A percentile compares a stretch with the other conserved stretches of the same genome.
Conservation (phyloP, 2,797 vertebrate species). For the Echiichthys vipera region DNA sequence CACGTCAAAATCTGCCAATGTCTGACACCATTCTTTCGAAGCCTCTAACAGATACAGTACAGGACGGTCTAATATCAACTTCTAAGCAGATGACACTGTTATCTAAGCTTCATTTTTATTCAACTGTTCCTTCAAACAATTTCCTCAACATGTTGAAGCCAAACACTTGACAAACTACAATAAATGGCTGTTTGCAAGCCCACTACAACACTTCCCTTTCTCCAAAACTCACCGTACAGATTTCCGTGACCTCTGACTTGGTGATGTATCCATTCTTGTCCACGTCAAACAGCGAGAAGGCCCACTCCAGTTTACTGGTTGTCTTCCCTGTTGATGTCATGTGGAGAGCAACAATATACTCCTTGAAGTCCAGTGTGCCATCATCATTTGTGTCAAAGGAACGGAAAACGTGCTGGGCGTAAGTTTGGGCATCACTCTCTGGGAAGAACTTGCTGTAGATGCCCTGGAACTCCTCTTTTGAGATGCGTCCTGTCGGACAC, state of each 20-base stretch:
- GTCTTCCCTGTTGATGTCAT: conserved; percentile 85
- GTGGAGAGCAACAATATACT: conserved; percentile 86
- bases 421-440: conserved; percentile 80
- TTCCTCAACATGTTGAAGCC: background rate
- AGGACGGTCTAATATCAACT: background rate
- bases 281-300: conserved; percentile 85
- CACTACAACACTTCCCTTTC: background rate
- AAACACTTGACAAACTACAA: background rate
- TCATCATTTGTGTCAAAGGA: conserved; percentile 86
- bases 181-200: background rate
- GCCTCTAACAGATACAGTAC: background rate
- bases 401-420: conserved; percentile 85
- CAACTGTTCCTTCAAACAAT: background rate
- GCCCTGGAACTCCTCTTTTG: conserved; percentile 76
- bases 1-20: too few relatives aligned
- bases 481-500: conserved; percentile 82
- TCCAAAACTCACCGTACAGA: conserved; percentile 79
- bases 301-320: conserved; percentile 84
- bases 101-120: background rate
- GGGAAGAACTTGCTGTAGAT: conserved; percentile 86
- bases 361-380: conserved; percentile 86
- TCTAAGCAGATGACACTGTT: conserved; percentile 11
- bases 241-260: conserved; percentile 84
- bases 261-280: conserved; percentile 87
- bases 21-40: background rate